Base-by-base conservation (phyloP, 2,888 invertebrate species). In the Mesorhabditis spiculigera region DNA sequence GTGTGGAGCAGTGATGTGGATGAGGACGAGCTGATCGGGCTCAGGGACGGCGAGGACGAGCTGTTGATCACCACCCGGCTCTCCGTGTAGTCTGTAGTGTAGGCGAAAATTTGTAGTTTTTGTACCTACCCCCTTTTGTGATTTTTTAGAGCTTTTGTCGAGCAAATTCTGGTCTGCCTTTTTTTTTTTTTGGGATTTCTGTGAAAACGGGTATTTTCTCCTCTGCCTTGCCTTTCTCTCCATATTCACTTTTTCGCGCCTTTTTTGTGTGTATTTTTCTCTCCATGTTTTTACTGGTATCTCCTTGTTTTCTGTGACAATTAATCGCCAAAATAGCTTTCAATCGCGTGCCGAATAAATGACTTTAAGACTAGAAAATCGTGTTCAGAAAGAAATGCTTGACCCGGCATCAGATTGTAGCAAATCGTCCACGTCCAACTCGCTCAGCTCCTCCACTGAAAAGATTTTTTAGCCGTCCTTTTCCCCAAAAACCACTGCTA, bases 1-100 rank as follows among this genome's bases (percentile, higher is more conserved):
- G 70, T 71, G 50, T 65, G 72, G 67, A 73, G 71, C 0, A 28
- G 28, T 28, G 74, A 73, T 63, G 70, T 67, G 63, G 77, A 75
- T 65, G 75, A 74, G 28, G 69, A 67, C 5, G 28, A 13, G 28
- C 45, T 4, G 44, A 45, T 50, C n/a, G 58, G 58, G n/a, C 28
- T 28, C 28, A 28, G 28, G 28, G 28, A 28, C 28, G 28, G 28
- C 28, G 28, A 28, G 28, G 28, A 28, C 28, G 28, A 28, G 28
- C 28, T 28, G 28, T 28, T 28, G 28, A 28, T 28, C 28, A 28
- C 28, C 28, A 28, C 28, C 28, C 28, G 28, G 28, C 28, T 28
- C 28, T 28, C 28, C 28, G 28, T 28, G 28, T 28, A 28, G 28
- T 28, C 3, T 28, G 28, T 28, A 28, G 28, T 28, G 1, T 28